Base-by-base conservation (phyloP, 2,888 invertebrate species). In the Cataglyphis livida region DNA sequence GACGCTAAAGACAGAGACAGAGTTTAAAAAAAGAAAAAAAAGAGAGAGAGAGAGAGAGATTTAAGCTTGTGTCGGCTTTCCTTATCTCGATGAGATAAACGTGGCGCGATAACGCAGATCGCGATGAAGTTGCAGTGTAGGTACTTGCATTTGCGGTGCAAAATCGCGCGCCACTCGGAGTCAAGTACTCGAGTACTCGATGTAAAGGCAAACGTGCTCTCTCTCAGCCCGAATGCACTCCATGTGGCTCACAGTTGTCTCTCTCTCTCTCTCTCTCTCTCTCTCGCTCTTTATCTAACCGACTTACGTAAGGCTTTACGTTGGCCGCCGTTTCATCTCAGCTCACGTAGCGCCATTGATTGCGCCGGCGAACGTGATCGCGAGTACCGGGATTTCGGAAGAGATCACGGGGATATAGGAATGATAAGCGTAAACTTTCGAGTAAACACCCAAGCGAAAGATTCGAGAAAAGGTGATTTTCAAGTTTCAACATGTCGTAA, bases 121-220 rank as follows among this genome's bases (percentile, higher is more conserved):
- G 87, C 85, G 86, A 82, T 86, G 86, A 87, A 83, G 83, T 48
- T 48, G 54, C 76, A 15, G 65, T 78, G 84, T 76, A 25, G 25
- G 25, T 25, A 84, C 85, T 81, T 41, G 79, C 32, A 79, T 81
- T 59, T 38, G 61, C 76, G 25, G 44, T 59, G 79, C 59, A 76
- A 76, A 75, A 65, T 48, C 51, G 76, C 15, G 62, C 44, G 25
- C 57, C 71, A 32, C 73, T 44, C n/a, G 18, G 71, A 70, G 73
- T 71, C 73, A 71, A 70, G 71, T 78, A 57, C 57, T 18, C 25
- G 85, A 84, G 84, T 89, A 90, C 88, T 90, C 90, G 85, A 89
- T 87, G 88, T 89, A 90, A 89, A 90, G 88, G 90, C 87, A 90
- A 90, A 91, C 87, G 88, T 85, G 85, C 87, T 38, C 87, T 38